Evolutionary conservation across 2,888 invertebrate genomes (phyloP).

Genomic region (Byasa hedistus): DNA sequence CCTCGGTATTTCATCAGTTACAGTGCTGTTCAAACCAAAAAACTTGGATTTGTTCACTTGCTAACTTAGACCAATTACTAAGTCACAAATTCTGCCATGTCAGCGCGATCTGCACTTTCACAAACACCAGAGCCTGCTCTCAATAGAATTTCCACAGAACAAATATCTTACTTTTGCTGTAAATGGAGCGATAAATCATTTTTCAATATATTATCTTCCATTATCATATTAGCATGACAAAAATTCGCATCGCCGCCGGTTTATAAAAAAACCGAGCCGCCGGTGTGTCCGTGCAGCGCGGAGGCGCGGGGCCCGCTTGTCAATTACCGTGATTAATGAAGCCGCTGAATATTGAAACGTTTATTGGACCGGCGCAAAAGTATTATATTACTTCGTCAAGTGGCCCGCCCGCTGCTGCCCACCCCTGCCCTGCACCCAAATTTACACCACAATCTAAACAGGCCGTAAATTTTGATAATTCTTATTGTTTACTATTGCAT

Average conservation of each 20-base stretch:
- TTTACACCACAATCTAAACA: constrained; percentile 36
- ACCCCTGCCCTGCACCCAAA: constrained; percentile 49
- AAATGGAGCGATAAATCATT: neutral
- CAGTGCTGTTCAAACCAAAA: too few species aligned
- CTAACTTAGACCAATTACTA: too few species aligned
- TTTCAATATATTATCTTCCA: constrained; percentile 30
- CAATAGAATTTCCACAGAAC: neutral
- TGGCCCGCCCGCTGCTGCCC: constrained; percentile 43
- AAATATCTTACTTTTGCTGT: neutral
- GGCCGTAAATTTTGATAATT: neutral
- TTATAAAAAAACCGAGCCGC: constrained; percentile 40
- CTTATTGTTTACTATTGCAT: too few species aligned
- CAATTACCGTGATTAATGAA: constrained; percentile 79
- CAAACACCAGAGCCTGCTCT: too few species aligned
- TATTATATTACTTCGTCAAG: constrained; percentile 69
- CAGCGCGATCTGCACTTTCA: too few species aligned
- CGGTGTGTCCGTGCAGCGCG: too few species aligned
- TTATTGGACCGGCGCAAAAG: constrained; percentile 70
- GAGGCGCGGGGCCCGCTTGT: constrained; percentile 54
- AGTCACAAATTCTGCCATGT: too few species aligned
- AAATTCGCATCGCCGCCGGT: constrained; percentile 41
- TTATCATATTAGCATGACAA: constrained; percentile 48
- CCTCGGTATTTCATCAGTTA: too few species aligned
- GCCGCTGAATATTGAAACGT: constrained; percentile 75
- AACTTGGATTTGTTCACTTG: too few species aligned